phyloP scores from a whole-genome alignment of 2,888 invertebrate genomes.

The Blomia tropicalis region DNA sequence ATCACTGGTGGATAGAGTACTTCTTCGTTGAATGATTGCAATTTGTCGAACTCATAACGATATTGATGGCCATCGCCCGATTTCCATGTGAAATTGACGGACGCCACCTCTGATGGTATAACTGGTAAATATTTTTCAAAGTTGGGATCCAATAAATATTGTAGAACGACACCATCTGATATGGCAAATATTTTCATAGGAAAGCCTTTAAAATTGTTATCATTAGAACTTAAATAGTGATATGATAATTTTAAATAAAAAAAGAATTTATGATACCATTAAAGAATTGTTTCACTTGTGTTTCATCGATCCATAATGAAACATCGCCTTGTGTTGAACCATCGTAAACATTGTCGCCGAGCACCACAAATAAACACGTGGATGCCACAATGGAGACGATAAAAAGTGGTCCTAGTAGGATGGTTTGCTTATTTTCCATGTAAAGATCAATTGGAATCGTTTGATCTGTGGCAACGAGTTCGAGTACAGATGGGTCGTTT shows the following conservation, averaged over 20 bases:
- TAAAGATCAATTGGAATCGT: no score
- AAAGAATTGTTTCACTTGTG: slow-evolving; percentile 66
- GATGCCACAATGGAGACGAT: no score
- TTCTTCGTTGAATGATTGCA: slow-evolving; percentile 65
- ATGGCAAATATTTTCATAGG: slow-evolving; percentile 79
- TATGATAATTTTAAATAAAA: background rate
- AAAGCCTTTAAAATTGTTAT: slow-evolving; percentile 36
- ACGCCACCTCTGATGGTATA: slow-evolving; percentile 68
- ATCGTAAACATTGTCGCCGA: no score
- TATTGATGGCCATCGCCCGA: slow-evolving; percentile 34
- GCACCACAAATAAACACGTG: no score
- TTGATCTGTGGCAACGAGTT: no score
- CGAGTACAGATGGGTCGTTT: no score
- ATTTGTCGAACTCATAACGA: slow-evolving; percentile 66
- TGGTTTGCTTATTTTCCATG: no score
- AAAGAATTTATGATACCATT: slow-evolving; percentile 19
- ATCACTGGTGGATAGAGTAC: slow-evolving; percentile 70
- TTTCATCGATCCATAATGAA: slow-evolving; percentile 66
- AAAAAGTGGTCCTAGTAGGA: no score
- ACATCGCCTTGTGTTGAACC: slow-evolving; percentile 29
- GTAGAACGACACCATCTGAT: slow-evolving; percentile 63
- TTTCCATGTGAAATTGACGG: slow-evolving; percentile 37
- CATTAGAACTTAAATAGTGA: background rate
- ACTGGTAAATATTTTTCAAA: slow-evolving; percentile 74
- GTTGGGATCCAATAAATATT: slow-evolving; percentile 71